phyloP scores from a whole-genome alignment of 2,888 invertebrate genomes.

The Rosalia funebris region DNA sequence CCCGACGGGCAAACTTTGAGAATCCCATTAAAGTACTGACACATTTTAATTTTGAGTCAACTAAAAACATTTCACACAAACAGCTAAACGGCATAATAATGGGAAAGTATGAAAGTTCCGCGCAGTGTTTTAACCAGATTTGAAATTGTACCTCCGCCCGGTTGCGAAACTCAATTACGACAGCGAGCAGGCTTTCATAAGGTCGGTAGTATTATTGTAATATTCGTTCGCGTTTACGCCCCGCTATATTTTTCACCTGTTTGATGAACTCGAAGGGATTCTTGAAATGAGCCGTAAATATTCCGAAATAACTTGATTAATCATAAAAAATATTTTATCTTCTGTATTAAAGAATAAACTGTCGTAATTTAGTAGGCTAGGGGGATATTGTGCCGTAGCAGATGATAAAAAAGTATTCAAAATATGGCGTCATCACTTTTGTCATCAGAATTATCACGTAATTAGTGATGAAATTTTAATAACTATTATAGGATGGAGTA shows the following conservation, averaged over 20 bases:
- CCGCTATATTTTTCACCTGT: neutral
- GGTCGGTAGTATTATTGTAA: neutral
- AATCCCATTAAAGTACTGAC: conserved; percentile 10
- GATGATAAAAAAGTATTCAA: too few relatives aligned
- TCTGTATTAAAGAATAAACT: too few relatives aligned
- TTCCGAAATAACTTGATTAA: neutral
- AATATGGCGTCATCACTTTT: too few relatives aligned
- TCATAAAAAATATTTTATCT: too few relatives aligned
- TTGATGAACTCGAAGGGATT: neutral
- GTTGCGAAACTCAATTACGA: conserved; percentile 1
- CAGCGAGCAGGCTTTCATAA: neutral
- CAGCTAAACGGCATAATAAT: conserved; percentile 11
- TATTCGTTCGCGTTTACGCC: neutral
- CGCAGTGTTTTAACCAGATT: conserved; percentile 4
- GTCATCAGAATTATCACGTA: too few relatives aligned
- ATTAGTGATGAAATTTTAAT: too few relatives aligned
- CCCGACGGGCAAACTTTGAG: neutral
- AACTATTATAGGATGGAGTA: too few relatives aligned
- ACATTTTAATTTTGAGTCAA: conserved; percentile 10
- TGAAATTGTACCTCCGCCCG: conserved; percentile 3
- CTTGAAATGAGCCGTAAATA: neutral
- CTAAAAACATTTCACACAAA: conserved; percentile 13
- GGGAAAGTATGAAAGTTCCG: conserved; percentile 7
- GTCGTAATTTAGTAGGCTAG: too few relatives aligned
- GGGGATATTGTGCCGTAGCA: too few relatives aligned